phyloP scores from a whole-genome alignment of 2,113 vertebrate genomes.

The Gnathonemus longibarbis region DNA sequence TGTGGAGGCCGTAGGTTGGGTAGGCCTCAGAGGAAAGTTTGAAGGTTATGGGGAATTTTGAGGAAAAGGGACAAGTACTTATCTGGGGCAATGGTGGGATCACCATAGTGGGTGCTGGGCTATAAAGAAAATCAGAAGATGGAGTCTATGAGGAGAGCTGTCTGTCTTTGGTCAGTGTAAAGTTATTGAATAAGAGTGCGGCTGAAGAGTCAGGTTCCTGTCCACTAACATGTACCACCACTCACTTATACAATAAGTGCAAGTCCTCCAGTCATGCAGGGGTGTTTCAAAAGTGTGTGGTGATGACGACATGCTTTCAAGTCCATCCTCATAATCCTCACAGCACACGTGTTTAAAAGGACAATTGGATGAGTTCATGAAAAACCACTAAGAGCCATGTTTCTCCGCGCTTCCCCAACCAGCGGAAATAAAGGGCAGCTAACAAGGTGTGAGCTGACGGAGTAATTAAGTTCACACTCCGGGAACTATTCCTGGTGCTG shows the following conservation, averaged over 20 bases:
- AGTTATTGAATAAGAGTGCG: background rate
- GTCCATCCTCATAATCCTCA: background rate
- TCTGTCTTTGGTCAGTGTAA: background rate
- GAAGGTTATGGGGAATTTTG: background rate
- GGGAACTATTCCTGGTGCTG: slow-evolving; percentile 35
- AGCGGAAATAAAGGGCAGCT: slow-evolving; percentile 26
- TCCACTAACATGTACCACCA: background rate
- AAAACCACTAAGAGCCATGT: slow-evolving; percentile 1
- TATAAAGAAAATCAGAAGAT: background rate
- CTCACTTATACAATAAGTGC: background rate
- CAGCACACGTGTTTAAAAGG: background rate
- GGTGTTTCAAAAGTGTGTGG: background rate
- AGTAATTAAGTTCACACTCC: slow-evolving; percentile 50
- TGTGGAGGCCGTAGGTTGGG: background rate
- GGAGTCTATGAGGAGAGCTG: background rate
- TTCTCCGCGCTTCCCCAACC: slow-evolving; percentile 16
- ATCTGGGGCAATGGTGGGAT: background rate
- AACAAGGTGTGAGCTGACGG: slow-evolving; percentile 51
- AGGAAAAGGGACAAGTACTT: background rate
- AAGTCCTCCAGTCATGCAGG: background rate
- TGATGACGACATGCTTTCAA: background rate
- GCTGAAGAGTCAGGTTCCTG: background rate
- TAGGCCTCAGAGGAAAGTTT: background rate
- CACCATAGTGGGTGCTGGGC: background rate
- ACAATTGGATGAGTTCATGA: slow-evolving; percentile 6